Evolutionary conservation across 2,797 vertebrate genomes (phyloP), one percentile per base, ranked within the genome.

Genomic region (Brotula barbata): DNA sequence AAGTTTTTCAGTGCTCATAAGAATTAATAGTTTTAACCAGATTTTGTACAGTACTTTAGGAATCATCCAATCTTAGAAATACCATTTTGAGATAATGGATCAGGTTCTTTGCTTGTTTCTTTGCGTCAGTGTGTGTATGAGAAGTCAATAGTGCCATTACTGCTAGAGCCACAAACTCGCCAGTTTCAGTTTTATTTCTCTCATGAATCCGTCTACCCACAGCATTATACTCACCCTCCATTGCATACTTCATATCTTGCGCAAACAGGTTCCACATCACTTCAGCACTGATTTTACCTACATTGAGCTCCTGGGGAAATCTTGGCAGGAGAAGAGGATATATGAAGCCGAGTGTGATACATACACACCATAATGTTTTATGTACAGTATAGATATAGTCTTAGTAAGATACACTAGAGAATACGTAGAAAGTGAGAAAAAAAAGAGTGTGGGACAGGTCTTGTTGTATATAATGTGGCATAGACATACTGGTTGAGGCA

Each of bases 231-330:
- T 94, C 78, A 98, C 97, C 97, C 85, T 99, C 97, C 96, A 99
- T 98, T 0, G 97, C 97, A 0, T 99, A 99, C 87, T 96, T 99
- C 97, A 99, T 99, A 83, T 99, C 97, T 84, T 99, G 97, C 76
- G 97, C 96, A 86, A 99, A 99, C 64, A 98, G 91, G 79, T 96
- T 98, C 97, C 97, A 99, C 97, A 99, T 99, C 67, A 99, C 97
- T 81, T 99, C 97, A 0, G 97, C 97, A 0, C 97, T 99, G 89
- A 99, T 99, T 89, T 99, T 99, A 50, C 97, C 97, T 73, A 99
- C 97, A 0, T 99, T 99, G 65, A 99, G 90, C 60, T 99, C 97
- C 81, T 99, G 97, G 9, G 97, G 97, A 82, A 99, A 99, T 87
- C 97, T 99, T 81, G 42, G 25, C 16, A 37, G 45, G n/a, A 74